phyloP scores from a whole-genome alignment of 2,888 invertebrate species.

The Sisyra nigra region DNA sequence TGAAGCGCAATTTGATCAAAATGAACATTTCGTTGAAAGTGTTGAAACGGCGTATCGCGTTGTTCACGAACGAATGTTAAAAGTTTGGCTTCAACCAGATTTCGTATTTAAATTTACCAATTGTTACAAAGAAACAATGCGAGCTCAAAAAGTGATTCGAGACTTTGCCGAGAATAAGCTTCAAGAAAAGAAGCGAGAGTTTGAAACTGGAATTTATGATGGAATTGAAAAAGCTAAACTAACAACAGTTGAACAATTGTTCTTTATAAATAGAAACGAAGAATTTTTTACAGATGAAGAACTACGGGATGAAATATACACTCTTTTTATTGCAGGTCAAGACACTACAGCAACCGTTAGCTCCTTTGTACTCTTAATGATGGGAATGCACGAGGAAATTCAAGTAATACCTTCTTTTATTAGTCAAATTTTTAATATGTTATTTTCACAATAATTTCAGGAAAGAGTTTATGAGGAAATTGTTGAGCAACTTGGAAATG shows the following conservation, averaged over 20 bases:
- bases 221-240: not conserved
- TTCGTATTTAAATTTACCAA: not conserved
- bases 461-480: conserved; percentile 1
- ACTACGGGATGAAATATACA: conserved; percentile 1
- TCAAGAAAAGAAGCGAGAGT: not conserved
- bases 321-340: conserved; percentile 1
- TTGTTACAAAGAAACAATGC: not conserved
- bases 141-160: not conserved
- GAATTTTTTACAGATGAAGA: not conserved
- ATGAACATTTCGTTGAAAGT: not conserved
- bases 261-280: not conserved
- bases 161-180: not conserved
- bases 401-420: not conserved
- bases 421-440: not conserved
- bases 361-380: not conserved
- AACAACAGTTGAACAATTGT: not conserved
- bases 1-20: not conserved
- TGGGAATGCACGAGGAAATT: conserved; percentile 3
- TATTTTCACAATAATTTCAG: not conserved
- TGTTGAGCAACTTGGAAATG: not conserved
- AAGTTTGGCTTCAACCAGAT: not conserved
- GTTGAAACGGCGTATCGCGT: not conserved
- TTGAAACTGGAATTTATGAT: not conserved
- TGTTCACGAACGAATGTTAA: not conserved
- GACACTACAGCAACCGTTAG: conserved; percentile 1